These are phyloP conservation scores for Pangasius macronema DNA, from an alignment of 2,797 vertebrate species.

Conservation along the genomic window DNA sequence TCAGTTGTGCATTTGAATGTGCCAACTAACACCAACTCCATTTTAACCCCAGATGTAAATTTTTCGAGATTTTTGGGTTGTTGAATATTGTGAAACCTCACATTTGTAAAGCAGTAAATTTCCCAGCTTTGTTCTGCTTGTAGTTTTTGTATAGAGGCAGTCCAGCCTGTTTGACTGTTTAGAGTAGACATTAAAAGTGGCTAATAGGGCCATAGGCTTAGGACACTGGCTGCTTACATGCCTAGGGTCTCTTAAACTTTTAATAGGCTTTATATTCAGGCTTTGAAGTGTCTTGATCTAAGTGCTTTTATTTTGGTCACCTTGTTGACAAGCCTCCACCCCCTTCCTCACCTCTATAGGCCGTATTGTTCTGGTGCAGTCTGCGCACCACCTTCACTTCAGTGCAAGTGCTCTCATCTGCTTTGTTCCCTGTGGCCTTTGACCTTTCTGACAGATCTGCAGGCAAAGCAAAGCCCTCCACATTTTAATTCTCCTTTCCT, in stretches of 20 bases:
- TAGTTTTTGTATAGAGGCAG: conserved; percentile 47
- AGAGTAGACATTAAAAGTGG: conserved; percentile 50
- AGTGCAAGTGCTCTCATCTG: conserved; percentile 50
- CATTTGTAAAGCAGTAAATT: conserved; percentile 48
- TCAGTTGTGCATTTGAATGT: no score
- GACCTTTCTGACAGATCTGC: conserved; percentile 61
- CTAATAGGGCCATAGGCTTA: conserved; percentile 41
- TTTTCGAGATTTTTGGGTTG: conserved; percentile 10
- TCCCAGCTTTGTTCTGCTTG: conserved; percentile 44
- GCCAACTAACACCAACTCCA: no score
- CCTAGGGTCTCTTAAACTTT: conserved; percentile 47
- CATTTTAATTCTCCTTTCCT: conserved; percentile 52
- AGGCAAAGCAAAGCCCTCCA: conserved; percentile 58
- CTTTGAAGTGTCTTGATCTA: conserved; percentile 52
- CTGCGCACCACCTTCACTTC: conserved; percentile 47
- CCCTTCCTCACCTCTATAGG: conserved; percentile 35
- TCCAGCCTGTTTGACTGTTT: conserved; percentile 45
- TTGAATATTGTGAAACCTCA: conserved; percentile 20
- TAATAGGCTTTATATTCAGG: conserved; percentile 53
- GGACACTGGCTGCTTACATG: conserved; percentile 41
- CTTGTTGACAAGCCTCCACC: conserved; percentile 50
- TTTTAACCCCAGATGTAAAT: neutral
- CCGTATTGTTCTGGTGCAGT: conserved; percentile 50
- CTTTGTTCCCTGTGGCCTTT: conserved; percentile 71
- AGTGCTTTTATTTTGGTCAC: conserved; percentile 54